These are phyloP conservation scores for Dryas iulia DNA, from an alignment of 1,140 invertebrate genomes.

Conservation along the genomic window DNA sequence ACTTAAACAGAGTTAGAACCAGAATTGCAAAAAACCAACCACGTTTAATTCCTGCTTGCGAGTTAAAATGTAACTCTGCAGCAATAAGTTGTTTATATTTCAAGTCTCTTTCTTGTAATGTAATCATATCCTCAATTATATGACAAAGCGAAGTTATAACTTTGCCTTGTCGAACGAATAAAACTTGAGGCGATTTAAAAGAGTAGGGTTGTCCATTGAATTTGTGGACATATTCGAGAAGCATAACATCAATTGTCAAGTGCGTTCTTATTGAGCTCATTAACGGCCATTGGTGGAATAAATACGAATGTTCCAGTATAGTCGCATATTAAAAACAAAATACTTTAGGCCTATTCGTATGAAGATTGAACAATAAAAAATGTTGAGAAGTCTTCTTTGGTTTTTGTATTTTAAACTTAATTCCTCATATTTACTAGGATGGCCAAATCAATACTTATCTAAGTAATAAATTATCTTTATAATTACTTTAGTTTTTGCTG, in stretches of 20 bases:
- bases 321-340: constrained; percentile 33
- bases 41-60: neutral
- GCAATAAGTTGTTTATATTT: neutral
- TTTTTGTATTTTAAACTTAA: too few species aligned
- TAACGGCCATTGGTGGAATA: constrained; percentile 51
- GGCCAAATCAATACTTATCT: too few species aligned
- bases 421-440: too few species aligned
- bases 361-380: neutral
- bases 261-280: constrained; percentile 65
- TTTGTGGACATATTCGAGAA: constrained; percentile 44
- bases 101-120: neutral
- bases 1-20: too few species aligned
- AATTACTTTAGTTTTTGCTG: too few species aligned
- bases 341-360: constrained; percentile 5
- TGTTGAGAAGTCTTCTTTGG: neutral
- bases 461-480: too few species aligned
- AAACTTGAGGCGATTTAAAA: constrained; percentile 1
- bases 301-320: constrained; percentile 27
- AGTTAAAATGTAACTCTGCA: neutral
- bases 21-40: neutral
- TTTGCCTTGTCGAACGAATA: neutral
- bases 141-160: neutral
- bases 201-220: constrained; percentile 14
- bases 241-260: constrained; percentile 55
- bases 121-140: neutral